Conservation (phyloP, 2,113 vertebrate genomes). For the Leiothrix lutea region DNA sequence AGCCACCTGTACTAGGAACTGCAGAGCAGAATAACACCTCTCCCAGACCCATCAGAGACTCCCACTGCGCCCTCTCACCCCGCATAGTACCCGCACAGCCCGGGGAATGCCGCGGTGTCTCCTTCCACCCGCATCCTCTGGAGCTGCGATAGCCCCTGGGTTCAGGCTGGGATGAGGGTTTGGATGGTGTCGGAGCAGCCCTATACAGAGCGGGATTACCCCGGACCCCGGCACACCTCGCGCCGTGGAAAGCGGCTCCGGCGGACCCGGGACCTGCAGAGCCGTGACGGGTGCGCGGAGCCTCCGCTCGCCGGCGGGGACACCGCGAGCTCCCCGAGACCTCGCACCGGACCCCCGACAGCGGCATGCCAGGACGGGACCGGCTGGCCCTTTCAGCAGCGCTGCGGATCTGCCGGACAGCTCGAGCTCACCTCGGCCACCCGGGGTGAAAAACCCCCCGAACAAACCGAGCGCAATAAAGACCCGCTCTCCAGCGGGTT, state of each 20-base stretch:
- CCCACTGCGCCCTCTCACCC: neutral
- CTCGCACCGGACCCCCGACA: neutral
- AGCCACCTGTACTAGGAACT: neutral
- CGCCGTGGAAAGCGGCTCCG: neutral
- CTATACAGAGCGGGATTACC: neutral
- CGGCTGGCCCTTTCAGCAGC: neutral
- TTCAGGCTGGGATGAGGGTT: neutral
- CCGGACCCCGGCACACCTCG: neutral
- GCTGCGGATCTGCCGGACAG: neutral
- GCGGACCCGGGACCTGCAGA: neutral
- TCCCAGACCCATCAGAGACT: rapidly evolving
- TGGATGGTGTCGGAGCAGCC: rapidly evolving
- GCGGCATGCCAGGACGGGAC: neutral
- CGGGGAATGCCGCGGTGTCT: neutral
- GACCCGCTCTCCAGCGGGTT: rapidly evolving
- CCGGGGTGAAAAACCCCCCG: rapidly evolving
- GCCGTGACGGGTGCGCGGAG: neutral
- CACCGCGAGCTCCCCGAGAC: neutral
- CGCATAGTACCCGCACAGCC: neutral
- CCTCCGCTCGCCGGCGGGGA: neutral
- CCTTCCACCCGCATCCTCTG: neutral
- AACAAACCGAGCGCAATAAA: neutral
- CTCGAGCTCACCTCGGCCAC: neutral
- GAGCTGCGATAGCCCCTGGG: neutral
- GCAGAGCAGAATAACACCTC: neutral